A percentile compares a stretch with the other conserved stretches of the same genome.
These are phyloP conservation scores for Drosophila lini DNA, from an alignment of 1,140 invertebrate species.

Conservation along the genomic window DNA sequence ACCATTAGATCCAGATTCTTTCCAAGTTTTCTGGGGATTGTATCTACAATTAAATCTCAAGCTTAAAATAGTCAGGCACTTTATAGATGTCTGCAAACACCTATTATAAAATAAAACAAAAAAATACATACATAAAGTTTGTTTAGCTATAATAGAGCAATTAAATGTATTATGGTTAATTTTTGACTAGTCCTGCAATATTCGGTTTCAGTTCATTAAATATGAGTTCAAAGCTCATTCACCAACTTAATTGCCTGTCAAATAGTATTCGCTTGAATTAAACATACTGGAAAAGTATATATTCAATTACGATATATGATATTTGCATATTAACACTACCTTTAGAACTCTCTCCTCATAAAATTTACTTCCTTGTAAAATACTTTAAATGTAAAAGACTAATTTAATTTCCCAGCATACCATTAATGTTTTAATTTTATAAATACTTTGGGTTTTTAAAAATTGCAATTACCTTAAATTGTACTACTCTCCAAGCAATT, in stretches of 20 bases:
- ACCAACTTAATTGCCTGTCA: not conserved
- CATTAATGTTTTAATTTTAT: not conserved
- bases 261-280: not conserved
- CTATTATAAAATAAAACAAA: not conserved
- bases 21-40: no score
- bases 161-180: not conserved
- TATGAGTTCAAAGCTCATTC: not conserved
- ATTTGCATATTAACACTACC: not conserved
- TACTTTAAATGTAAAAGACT: not conserved
- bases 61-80: no score
- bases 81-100: not conserved
- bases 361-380: not conserved
- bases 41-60: not conserved
- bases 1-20: not conserved
- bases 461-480: not conserved
- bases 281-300: not conserved
- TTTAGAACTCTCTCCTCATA: not conserved
- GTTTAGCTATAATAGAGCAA: not conserved
- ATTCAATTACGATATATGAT: not conserved
- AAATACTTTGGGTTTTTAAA: not conserved
- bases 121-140: not conserved
- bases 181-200: not conserved
- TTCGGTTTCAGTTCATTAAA: constrained; percentile 1
- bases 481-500: not conserved
- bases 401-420: not conserved